These are phyloP conservation scores for Drosophila helvetica DNA, from an alignment of 2,888 invertebrate genomes.

Conservation along the genomic window DNA sequence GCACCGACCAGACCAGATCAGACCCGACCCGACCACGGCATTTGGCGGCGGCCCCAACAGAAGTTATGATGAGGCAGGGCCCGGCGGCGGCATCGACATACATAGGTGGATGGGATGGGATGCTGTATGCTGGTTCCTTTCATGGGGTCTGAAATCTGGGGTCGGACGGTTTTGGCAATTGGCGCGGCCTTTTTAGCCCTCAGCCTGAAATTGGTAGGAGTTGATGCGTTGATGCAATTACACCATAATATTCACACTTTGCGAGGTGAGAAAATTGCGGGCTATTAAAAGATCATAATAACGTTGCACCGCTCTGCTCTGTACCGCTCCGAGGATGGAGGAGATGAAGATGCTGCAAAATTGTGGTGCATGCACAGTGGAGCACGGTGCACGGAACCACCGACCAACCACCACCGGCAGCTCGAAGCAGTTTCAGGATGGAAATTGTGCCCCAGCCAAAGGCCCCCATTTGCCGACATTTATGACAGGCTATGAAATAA, in stretches of 20 bases:
- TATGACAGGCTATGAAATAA: constrained; percentile 77
- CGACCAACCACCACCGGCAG: not conserved
- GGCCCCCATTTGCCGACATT: constrained; percentile 69
- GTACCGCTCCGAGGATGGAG: constrained; percentile 27
- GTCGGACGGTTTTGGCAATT: constrained; percentile 70
- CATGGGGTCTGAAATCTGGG: not conserved
- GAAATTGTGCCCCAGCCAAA: constrained; percentile 39
- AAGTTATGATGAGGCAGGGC: constrained; percentile 68
- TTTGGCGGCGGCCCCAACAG: constrained; percentile 64
- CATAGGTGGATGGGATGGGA: constrained; percentile 5
- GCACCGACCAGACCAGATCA: constrained; percentile 22
- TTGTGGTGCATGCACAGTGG: constrained; percentile 48
- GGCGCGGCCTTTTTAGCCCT: constrained; percentile 73
- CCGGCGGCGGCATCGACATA: constrained; percentile 40
- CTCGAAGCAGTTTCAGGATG: constrained; percentile 35
- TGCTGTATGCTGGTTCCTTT: constrained; percentile 9
- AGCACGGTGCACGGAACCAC: constrained; percentile 3
- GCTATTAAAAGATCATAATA: constrained; percentile 85
- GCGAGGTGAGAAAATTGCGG: constrained; percentile 84
- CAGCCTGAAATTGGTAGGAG: constrained; percentile 83
- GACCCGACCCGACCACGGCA: constrained; percentile 24
- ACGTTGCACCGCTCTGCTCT: constrained; percentile 57
- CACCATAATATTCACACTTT: constrained; percentile 85
- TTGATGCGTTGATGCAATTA: constrained; percentile 84
- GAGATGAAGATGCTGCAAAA: constrained; percentile 78